phyloP scores from a whole-genome alignment of 2,888 invertebrate genomes.

The Calameuta idolon region DNA sequence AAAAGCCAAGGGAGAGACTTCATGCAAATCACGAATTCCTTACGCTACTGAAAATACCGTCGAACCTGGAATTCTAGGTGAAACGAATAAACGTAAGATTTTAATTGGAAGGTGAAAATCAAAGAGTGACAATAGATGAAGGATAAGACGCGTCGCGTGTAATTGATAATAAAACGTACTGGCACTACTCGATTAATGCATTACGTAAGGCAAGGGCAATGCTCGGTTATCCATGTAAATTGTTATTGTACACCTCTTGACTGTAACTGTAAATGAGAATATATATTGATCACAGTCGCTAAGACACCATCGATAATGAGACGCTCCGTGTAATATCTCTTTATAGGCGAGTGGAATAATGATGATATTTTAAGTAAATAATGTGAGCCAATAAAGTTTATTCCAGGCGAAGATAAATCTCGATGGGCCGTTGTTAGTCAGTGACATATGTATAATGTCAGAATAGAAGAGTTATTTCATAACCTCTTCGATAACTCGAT shows the following conservation, averaged over 20 bases:
- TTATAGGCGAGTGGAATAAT: not conserved
- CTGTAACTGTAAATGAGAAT: not conserved
- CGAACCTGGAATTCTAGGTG: not conserved
- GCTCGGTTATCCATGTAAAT: not conserved
- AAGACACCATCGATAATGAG: not conserved
- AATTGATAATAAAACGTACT: not conserved
- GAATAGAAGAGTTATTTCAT: conserved; percentile 42
- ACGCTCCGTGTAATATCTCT: not conserved
- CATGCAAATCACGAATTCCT: conserved; percentile 56
- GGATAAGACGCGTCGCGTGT: not conserved
- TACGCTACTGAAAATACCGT: not conserved
- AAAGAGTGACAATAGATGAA: not conserved
- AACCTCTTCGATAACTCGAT: conserved; percentile 43
- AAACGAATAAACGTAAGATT: no score
- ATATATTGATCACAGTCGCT: not conserved
- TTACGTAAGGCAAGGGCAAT: not conserved
- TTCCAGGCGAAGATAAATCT: not conserved
- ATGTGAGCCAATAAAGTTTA: not conserved
- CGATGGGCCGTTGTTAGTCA: conserved; percentile 7
- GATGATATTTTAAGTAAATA: not conserved
- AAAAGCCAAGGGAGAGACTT: conserved; percentile 53
- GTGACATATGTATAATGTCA: conserved; percentile 12
- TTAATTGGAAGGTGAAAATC: not conserved
- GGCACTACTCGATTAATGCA: not conserved
- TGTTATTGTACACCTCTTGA: not conserved